A percentile compares a stretch with the other conserved stretches of the same genome.
These are phyloP conservation scores for Eristalinus sepulchralis DNA, from an alignment of 2,888 invertebrate genomes.

Conservation along the genomic window DNA sequence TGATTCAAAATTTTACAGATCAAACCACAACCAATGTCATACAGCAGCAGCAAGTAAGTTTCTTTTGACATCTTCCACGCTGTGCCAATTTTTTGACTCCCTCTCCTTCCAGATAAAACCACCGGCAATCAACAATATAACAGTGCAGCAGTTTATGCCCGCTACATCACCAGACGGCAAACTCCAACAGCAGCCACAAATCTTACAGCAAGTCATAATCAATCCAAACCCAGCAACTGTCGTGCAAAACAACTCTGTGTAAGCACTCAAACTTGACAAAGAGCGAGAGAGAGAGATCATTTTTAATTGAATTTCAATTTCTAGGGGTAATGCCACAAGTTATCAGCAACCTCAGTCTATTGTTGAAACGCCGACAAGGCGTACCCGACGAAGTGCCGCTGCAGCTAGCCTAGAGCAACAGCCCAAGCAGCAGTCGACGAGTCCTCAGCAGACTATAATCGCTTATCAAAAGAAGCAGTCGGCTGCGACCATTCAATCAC, in stretches of 20 bases:
- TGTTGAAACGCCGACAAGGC: constrained; percentile 51
- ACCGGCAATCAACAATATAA: constrained; percentile 56
- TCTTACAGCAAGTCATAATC: constrained; percentile 64
- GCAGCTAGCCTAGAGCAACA: constrained; percentile 32
- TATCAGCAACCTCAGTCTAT: constrained; percentile 55
- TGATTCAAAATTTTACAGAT: constrained; percentile 59
- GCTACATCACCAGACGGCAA: constrained; percentile 56
- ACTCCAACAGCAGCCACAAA: constrained; percentile 67
- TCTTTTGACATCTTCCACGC: background rate
- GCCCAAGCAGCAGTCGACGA: constrained; percentile 53
- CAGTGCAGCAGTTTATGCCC: constrained; percentile 60
- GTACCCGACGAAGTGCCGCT: constrained; percentile 63
- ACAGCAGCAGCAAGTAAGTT: constrained; percentile 50
- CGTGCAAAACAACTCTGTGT: constrained; percentile 64
- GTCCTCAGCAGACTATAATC: constrained; percentile 66
- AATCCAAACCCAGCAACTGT: constrained; percentile 43
- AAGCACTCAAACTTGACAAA: constrained; percentile 17
- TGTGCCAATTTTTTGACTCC: background rate
- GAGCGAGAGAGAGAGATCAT: background rate
- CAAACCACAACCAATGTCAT: constrained; percentile 39
- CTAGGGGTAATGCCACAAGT: constrained; percentile 30
- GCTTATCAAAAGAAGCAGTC: constrained; percentile 68
- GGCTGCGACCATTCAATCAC: constrained; percentile 37
- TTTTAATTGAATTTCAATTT: too few relatives aligned
- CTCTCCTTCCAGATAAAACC: constrained; percentile 47